Base-by-base conservation (phyloP, 2,797 vertebrate genomes). In the Crax fasciolata region DNA sequence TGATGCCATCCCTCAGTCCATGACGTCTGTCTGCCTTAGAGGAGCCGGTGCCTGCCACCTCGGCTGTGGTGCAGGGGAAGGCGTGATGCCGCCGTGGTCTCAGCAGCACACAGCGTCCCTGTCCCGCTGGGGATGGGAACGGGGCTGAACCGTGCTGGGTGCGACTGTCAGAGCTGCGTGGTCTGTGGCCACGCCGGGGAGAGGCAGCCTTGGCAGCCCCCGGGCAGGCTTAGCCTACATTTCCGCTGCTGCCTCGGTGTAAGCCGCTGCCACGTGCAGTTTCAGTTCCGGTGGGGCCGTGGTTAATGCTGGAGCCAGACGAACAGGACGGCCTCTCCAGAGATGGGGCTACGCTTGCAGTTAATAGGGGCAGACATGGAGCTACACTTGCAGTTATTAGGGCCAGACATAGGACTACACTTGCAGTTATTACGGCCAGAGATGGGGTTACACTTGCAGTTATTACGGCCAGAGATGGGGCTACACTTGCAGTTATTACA, bases 61-160 rank as follows among this genome's bases (percentile, higher is more conserved):
- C 1, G 1, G 25, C 20, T 0, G 0, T 18, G 18, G 3, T 23
- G 18, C 1, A 54, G 16, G 25, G 61, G 24, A 7, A 70, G 61
- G 25, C 9, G 6, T 25, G 21, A 44, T 6, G 4, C 21, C 11
- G 10, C 8, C 44, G 43, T 35, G 14, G 24, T 18, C 77, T 25
- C 66, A 54, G 83, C 66, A 62, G 38, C n/a, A 25, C 38, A 11
- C 21, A n/a, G n/a, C n/a, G n/a, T n/a, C n/a, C n/a, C n/a, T n/a
- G n/a, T n/a, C n/a, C n/a, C n/a, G 1, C 43, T 52, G 62, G n/a
- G 73, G 46, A 28, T 62, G 7, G 48, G n/a, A 6, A 9, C 30
- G 25, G 52, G 17, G 5, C 43, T n/a, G 63, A 66, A 55, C n/a
- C 19, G 28, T 5, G 32, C 13, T 79, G 39, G 39, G 11, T 39